Conservation (phyloP, 2,113 vertebrate species). For the Alligator mississippiensis region DNA sequence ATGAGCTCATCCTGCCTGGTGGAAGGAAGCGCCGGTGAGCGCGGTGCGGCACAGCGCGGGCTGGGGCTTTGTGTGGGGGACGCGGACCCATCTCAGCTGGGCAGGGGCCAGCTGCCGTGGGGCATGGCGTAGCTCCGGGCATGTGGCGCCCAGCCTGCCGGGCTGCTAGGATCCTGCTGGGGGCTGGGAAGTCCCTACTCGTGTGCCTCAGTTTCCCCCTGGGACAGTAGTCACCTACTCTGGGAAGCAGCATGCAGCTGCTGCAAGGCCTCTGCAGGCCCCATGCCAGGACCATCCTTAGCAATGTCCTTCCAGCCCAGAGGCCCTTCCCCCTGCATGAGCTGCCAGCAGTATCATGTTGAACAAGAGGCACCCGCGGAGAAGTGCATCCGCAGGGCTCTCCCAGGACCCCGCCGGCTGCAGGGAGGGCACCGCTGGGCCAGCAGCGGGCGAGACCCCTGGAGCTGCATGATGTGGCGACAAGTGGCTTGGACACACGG, state of each 20-base stretch:
- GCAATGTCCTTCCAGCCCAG: neutral
- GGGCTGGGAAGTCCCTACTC: neutral
- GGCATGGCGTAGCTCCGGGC: too few species aligned
- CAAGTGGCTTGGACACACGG: neutral
- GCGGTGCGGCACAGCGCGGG: neutral
- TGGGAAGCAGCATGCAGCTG: neutral
- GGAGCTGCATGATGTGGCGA: neutral
- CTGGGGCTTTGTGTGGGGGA: neutral
- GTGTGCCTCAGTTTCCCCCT: neutral
- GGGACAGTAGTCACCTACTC: neutral
- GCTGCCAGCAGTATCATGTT: too few species aligned
- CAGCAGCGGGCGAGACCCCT: neutral
- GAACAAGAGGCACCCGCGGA: too few species aligned
- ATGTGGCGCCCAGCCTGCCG: too few species aligned
- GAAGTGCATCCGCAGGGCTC: too few species aligned
- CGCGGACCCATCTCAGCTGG: too few species aligned
- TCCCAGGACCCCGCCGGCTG: too few species aligned
- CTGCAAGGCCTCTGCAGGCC: too few species aligned
- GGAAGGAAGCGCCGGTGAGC: neutral
- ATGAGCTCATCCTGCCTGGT: neutral
- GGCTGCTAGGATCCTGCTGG: too few species aligned
- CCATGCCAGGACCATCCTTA: neutral
- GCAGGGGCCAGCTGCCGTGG: too few species aligned
- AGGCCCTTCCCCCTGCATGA: too few species aligned
- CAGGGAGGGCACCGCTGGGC: neutral